Conservation (phyloP, 2,888 invertebrate species). For the Stenodera caucasica region DNA sequence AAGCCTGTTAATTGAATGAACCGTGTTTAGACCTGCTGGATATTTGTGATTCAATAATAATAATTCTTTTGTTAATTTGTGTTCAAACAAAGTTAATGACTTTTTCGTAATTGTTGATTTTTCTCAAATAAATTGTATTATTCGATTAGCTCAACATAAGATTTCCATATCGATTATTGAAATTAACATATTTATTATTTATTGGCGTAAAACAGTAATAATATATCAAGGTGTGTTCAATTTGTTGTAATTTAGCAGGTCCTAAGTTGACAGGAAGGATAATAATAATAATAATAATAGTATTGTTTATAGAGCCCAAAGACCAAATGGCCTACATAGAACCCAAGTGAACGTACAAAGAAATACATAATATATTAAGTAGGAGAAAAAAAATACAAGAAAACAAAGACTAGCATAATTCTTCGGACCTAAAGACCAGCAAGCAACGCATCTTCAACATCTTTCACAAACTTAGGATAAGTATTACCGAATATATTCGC, state of each 20-base stretch:
- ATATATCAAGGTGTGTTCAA: constrained; percentile 11
- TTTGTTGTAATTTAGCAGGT: constrained; percentile 16
- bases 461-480: too few species aligned
- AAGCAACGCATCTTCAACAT: too few species aligned
- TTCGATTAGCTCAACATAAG: not conserved
- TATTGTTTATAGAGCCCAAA: too few species aligned
- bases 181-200: constrained; percentile 4
- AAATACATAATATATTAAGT: too few species aligned
- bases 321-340: too few species aligned
- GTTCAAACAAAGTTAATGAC: constrained; percentile 1
- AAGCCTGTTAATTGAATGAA: constrained; percentile 17
- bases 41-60: not conserved
- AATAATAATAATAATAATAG: too few species aligned
- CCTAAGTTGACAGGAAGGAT: constrained; percentile 21
- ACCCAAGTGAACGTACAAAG: too few species aligned
- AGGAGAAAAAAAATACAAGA: too few species aligned
- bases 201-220: constrained; percentile 8
- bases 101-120: constrained; percentile 6
- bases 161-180: constrained; percentile 10
- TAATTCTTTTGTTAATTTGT: constrained; percentile 8
- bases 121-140: not conserved
- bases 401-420: too few species aligned
- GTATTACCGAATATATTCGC: too few species aligned
- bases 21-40: constrained; percentile 15
- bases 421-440: too few species aligned